These are phyloP conservation scores for Hypsopygia costalis DNA, from an alignment of 2,888 invertebrate species.

Conservation along the genomic window DNA sequence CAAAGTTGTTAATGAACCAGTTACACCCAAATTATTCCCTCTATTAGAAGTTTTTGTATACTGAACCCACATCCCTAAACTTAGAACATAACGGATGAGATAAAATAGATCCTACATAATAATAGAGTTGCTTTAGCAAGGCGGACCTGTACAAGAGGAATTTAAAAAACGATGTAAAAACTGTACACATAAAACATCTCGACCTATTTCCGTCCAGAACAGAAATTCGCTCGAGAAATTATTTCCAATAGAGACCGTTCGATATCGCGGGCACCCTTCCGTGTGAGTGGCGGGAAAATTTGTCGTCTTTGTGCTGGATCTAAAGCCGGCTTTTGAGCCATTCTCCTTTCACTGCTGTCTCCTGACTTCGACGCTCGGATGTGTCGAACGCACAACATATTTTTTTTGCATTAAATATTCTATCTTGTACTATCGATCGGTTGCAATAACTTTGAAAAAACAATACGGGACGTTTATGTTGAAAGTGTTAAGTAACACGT, in stretches of 20 bases:
- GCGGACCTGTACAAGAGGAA: background rate
- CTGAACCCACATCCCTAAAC: too few relatives aligned
- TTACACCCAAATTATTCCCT: too few relatives aligned
- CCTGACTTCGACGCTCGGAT: constrained; percentile 17
- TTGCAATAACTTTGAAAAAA: too few relatives aligned
- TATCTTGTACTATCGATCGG: too few relatives aligned
- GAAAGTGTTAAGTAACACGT: too few relatives aligned
- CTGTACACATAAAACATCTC: constrained; percentile 49
- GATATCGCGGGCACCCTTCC: constrained; percentile 38
- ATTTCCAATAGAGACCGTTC: constrained; percentile 50
- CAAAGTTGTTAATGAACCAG: too few relatives aligned
- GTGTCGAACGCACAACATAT: constrained; percentile 6
- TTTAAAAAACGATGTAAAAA: constrained; percentile 30
- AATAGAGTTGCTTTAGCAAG: too few relatives aligned
- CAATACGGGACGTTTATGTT: too few relatives aligned
- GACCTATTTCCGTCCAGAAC: constrained; percentile 62
- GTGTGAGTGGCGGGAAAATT: constrained; percentile 54
- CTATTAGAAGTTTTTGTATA: too few relatives aligned
- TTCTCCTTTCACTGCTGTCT: constrained; percentile 33
- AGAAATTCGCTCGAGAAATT: constrained; percentile 55
- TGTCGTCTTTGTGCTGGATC: constrained; percentile 43
- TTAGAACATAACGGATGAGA: too few relatives aligned
- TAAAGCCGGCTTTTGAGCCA: constrained; percentile 32
- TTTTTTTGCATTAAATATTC: constrained; percentile 2
- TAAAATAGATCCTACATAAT: too few relatives aligned